Evolutionary conservation across 2,888 invertebrate genomes (phyloP).

Genomic region (Anagyrus pseudococci): DNA sequence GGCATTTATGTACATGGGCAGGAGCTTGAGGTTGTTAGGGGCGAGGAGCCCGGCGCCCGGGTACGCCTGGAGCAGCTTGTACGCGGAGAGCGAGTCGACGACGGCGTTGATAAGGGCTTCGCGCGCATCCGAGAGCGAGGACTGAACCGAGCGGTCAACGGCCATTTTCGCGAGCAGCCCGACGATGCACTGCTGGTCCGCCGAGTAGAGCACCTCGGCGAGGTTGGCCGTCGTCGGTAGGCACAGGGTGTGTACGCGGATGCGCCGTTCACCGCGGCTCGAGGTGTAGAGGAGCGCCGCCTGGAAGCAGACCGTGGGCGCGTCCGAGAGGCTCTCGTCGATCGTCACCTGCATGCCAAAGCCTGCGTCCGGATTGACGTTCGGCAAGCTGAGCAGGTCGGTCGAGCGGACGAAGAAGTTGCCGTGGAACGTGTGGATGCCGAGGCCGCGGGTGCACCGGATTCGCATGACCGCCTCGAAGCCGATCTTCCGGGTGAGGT

Average conservation of each 20-base stretch:
- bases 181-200: slow-evolving; percentile 93
- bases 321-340: slow-evolving; percentile 87
- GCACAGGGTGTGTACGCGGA: slow-evolving; percentile 96
- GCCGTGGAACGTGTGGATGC: slow-evolving; percentile 98
- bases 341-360: slow-evolving; percentile 98
- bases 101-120: slow-evolving; percentile 97
- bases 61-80: slow-evolving; percentile 67
- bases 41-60: slow-evolving; percentile 72
- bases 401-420: slow-evolving; percentile 99
- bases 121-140: slow-evolving; percentile 89
- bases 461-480: slow-evolving; percentile 99
- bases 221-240: slow-evolving; percentile 87
- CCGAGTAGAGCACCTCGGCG: slow-evolving; percentile 84
- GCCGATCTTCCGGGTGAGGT: slow-evolving; percentile 95
- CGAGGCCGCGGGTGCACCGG: slow-evolving; percentile 89
- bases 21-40: slow-evolving; percentile 77
- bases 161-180: slow-evolving; percentile 97
- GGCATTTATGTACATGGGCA: slow-evolving; percentile 90
- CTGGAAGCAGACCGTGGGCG: slow-evolving; percentile 93
- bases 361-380: slow-evolving; percentile 97
- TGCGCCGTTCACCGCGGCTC: slow-evolving; percentile 92
- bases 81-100: slow-evolving; percentile 85
- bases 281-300: slow-evolving; percentile 97
- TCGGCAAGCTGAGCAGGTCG: slow-evolving; percentile 93
- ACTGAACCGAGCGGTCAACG: slow-evolving; percentile 87